phyloP scores from a whole-genome alignment of 2,888 invertebrate genomes.

The Tenthredo scrophulariae region DNA sequence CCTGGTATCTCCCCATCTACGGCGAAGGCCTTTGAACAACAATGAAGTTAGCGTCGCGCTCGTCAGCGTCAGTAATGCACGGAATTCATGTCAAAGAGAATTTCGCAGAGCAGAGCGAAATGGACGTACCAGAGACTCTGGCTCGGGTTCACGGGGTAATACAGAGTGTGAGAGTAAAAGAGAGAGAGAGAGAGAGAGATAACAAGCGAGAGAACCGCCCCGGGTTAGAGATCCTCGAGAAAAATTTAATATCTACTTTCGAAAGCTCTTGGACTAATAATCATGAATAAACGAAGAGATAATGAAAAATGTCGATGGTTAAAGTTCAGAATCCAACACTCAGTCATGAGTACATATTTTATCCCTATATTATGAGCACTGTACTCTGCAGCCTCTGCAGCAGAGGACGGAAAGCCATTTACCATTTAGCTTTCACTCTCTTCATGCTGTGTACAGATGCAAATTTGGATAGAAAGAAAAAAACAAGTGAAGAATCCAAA shows the following conservation, averaged over 20 bases:
- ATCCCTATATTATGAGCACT: neutral
- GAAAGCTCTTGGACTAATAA: conserved; percentile 24
- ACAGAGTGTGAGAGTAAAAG: conserved; percentile 16
- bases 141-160: conserved; percentile 33
- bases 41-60: conserved; percentile 75
- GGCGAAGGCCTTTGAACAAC: conserved; percentile 71
- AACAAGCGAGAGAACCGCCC: conserved; percentile 44
- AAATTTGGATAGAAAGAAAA: conserved; percentile 59
- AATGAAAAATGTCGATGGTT: conserved; percentile 20
- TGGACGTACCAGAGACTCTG: conserved; percentile 21
- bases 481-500: neutral
- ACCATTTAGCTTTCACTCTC: neutral
- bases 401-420: conserved; percentile 59
- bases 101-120: conserved; percentile 65
- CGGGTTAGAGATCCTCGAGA: conserved; percentile 35
- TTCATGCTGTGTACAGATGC: neutral
- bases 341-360: neutral
- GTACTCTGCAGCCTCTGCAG: too few relatives aligned
- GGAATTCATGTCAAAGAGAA: conserved; percentile 74
- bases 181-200: neutral
- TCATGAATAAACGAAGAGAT: conserved; percentile 9
- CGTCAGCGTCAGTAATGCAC: conserved; percentile 74
- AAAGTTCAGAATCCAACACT: neutral
- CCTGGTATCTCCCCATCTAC: conserved; percentile 38
- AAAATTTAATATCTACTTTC: conserved; percentile 44